These are phyloP conservation scores for Tenthredo livida DNA, from an alignment of 2,888 invertebrate genomes.

Conservation along the genomic window DNA sequence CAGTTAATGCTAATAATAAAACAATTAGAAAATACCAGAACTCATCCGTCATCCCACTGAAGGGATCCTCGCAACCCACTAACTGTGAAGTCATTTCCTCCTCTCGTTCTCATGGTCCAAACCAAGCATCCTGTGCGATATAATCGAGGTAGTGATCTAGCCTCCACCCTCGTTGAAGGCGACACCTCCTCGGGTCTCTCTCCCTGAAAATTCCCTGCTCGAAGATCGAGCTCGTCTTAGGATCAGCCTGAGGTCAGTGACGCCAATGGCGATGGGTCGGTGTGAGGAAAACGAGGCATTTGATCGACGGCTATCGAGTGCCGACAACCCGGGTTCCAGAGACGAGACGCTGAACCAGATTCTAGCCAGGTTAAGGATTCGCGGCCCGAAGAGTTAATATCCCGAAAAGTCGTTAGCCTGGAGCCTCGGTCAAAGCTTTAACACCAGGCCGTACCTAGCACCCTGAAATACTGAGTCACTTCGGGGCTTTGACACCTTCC, in stretches of 20 bases:
- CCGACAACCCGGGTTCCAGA: slow-evolving; percentile 2
- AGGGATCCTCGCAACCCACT: background rate
- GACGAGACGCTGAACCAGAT: slow-evolving; percentile 11
- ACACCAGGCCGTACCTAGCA: slow-evolving; percentile 7
- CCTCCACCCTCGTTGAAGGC: background rate
- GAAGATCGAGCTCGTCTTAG: slow-evolving; percentile 16
- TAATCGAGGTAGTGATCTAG: background rate
- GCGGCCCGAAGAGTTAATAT: slow-evolving; percentile 11
- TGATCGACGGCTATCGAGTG: slow-evolving; percentile 37
- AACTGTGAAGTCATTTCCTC: slow-evolving; percentile 20
- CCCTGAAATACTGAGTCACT: background rate
- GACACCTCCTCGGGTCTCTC: background rate
- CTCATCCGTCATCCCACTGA: background rate
- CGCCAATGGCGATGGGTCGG: background rate
- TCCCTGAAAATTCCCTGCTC: background rate
- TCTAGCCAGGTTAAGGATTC: slow-evolving; percentile 10
- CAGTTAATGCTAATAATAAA: background rate
- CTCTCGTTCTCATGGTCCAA: background rate
- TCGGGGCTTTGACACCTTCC: slow-evolving; percentile 29
- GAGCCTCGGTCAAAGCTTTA: background rate
- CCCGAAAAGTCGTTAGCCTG: slow-evolving; percentile 42
- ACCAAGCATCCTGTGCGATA: background rate
- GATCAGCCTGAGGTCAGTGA: slow-evolving; percentile 8
- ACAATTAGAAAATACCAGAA: slow-evolving; percentile 1
- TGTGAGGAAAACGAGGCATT: background rate